phyloP scores from a whole-genome alignment of 2,888 invertebrate genomes.

The Ennomos fuscantarius region DNA sequence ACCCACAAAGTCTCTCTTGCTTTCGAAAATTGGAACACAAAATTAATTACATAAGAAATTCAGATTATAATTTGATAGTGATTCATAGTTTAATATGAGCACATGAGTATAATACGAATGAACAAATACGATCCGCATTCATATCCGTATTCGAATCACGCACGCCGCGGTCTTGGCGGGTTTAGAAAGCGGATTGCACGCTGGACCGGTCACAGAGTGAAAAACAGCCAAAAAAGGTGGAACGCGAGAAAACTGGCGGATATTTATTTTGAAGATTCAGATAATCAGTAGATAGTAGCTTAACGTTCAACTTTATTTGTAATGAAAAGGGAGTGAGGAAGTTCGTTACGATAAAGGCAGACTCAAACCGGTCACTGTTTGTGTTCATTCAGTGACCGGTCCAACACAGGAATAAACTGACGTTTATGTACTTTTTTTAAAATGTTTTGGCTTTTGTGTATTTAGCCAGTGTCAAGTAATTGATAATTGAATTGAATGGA shows the following conservation, averaged over 20 bases:
- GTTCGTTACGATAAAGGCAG: too few species aligned
- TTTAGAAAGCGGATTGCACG: conserved; percentile 78
- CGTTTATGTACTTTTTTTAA: too few species aligned
- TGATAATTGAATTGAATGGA: too few species aligned
- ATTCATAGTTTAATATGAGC: conserved; percentile 16
- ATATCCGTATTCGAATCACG: conserved; percentile 77
- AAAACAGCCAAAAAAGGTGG: conserved; percentile 59
- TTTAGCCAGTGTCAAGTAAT: too few species aligned
- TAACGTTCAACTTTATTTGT: neutral
- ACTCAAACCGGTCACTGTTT: too few species aligned
- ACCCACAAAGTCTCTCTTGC: too few species aligned
- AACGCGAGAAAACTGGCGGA: conserved; percentile 38
- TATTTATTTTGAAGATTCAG: conserved; percentile 4
- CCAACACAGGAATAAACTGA: too few species aligned
- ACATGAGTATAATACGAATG: conserved; percentile 9
- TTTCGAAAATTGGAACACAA: too few species aligned
- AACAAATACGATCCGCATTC: conserved; percentile 35
- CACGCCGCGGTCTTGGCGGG: conserved; percentile 58
- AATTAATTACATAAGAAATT: too few species aligned
- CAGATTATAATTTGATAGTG: neutral
- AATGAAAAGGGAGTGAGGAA: too few species aligned
- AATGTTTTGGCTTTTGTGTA: too few species aligned
- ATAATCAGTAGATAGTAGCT: conserved; percentile 3
- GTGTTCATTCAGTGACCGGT: too few species aligned
- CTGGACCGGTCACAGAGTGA: conserved; percentile 67